phyloP scores from a whole-genome alignment of 2,113 vertebrate species.

The Alethe diademata region DNA sequence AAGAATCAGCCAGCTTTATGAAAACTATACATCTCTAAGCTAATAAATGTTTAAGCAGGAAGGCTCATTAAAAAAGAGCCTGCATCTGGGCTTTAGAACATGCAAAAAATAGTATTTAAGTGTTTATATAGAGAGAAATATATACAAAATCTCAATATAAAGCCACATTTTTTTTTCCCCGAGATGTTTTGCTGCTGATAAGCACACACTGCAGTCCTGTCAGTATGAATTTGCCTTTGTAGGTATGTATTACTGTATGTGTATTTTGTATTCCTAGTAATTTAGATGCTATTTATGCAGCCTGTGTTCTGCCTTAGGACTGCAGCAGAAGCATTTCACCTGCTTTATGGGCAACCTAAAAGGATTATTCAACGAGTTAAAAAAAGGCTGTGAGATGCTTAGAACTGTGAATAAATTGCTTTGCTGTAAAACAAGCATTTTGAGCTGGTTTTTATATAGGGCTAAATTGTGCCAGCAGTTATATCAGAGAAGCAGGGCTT shows the following conservation, averaged over 20 bases:
- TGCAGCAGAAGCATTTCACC: slow-evolving; percentile 68
- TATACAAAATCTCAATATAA: neutral
- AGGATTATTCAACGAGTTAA: slow-evolving; percentile 66
- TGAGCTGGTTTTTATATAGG: slow-evolving; percentile 5
- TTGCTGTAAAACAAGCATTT: slow-evolving; percentile 64
- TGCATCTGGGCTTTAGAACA: slow-evolving; percentile 21
- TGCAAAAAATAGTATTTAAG: slow-evolving; percentile 46
- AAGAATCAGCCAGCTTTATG: slow-evolving; percentile 48
- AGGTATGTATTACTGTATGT: slow-evolving; percentile 64
- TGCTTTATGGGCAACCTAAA: slow-evolving; percentile 67
- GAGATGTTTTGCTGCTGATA: slow-evolving; percentile 63
- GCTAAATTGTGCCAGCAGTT: slow-evolving; percentile 39
- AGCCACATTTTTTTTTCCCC: slow-evolving; percentile 19
- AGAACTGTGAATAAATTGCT: slow-evolving; percentile 65
- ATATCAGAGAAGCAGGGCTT: neutral
- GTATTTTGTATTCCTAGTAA: slow-evolving; percentile 65
- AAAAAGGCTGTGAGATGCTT: slow-evolving; percentile 52
- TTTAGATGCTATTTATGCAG: slow-evolving; percentile 69
- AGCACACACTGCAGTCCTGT: slow-evolving; percentile 63
- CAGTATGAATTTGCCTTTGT: slow-evolving; percentile 69
- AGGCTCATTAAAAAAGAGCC: slow-evolving; percentile 44
- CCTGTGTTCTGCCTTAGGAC: slow-evolving; percentile 65
- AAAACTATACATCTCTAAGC: slow-evolving; percentile 53
- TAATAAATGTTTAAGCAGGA: slow-evolving; percentile 63
- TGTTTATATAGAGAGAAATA: slow-evolving; percentile 30